Evolutionary conservation across 2,888 invertebrate species (phyloP).

Genomic region (Parnassius apollo): DNA sequence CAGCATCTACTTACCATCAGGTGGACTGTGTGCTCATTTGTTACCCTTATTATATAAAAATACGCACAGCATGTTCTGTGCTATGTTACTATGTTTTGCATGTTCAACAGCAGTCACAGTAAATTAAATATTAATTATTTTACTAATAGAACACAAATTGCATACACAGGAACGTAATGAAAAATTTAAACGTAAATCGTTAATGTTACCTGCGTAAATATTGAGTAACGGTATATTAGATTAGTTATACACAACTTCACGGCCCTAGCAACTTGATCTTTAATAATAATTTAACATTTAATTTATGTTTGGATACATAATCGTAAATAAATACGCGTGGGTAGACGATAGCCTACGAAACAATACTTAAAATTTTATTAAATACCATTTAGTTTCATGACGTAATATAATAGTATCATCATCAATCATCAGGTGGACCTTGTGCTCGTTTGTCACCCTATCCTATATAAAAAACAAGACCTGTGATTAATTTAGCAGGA

Average conservation of each 20-base stretch:
- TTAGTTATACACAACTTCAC: slow-evolving; percentile 14
- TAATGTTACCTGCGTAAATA: slow-evolving; percentile 10
- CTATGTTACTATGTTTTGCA: no score
- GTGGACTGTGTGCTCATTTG: no score
- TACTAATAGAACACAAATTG: not conserved
- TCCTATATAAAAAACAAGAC: no score
- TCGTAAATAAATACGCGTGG: slow-evolving; percentile 27
- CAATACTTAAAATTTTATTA: slow-evolving; percentile 26
- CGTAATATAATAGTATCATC: slow-evolving; percentile 4
- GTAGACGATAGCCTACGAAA: slow-evolving; percentile 20
- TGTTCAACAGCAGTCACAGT: no score
- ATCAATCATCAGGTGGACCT: no score
- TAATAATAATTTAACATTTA: slow-evolving; percentile 23
- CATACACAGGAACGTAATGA: no score
- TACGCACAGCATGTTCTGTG: no score
- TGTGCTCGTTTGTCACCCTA: no score
- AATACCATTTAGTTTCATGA: slow-evolving; percentile 25
- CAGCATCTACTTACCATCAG: no score
- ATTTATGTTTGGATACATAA: slow-evolving; percentile 26
- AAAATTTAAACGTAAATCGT: slow-evolving; percentile 17
- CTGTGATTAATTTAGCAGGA: no score
- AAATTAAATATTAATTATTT: no score
- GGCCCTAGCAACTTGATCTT: slow-evolving; percentile 27
- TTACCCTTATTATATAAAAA: no score
- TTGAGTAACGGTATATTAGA: slow-evolving; percentile 23